Evolutionary conservation across 2,797 vertebrate species (phyloP).

Genomic region (Diplodus sargus): DNA sequence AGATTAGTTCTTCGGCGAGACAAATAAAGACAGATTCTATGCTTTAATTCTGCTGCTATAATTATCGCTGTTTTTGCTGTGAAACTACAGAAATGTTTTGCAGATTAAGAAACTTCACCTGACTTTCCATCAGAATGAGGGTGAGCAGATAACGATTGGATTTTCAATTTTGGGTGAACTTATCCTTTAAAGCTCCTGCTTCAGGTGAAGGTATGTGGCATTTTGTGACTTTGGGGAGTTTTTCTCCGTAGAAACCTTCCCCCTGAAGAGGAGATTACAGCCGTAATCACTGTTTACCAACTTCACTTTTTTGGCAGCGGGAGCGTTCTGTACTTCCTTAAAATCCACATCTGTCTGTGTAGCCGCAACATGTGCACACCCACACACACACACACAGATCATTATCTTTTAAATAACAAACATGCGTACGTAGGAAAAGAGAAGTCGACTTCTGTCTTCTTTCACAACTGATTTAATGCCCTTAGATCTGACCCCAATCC

Average conservation of each 20-base stretch:
- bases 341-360: neutral
- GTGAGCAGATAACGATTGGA: too few species aligned
- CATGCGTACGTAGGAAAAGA: neutral
- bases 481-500: slow-evolving; percentile 58
- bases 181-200: neutral
- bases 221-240: neutral
- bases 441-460: slow-evolving; percentile 3
- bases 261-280: neutral
- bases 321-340: neutral
- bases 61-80: too few species aligned
- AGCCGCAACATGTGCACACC: slow-evolving; percentile 14
- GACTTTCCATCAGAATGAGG: too few species aligned
- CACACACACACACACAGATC: neutral
- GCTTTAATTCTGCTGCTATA: neutral
- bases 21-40: neutral
- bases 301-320: neutral
- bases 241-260: neutral
- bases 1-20: neutral
- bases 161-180: too few species aligned
- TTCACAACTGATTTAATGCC: slow-evolving; percentile 20
- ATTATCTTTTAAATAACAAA: neutral
- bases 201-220: neutral
- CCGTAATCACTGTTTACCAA: neutral
- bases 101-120: too few species aligned
- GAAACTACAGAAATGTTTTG: too few species aligned